Evolutionary conservation across 2,888 invertebrate genomes (phyloP), one percentile per base, ranked within the genome.

Genomic region (Drosophila paranaensis): DNA sequence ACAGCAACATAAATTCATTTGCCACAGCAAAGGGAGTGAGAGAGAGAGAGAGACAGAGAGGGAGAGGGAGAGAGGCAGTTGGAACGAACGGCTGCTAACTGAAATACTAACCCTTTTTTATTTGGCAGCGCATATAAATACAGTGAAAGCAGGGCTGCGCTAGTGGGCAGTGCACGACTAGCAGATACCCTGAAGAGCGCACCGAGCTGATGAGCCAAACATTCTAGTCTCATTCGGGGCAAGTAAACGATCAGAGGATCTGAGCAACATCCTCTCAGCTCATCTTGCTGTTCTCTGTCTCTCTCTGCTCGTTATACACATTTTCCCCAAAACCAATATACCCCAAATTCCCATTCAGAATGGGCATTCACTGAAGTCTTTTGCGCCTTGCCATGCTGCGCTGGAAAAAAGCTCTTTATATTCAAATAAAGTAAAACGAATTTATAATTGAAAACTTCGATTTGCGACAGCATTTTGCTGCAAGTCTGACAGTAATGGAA

Each of bases 1-100:
- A 69, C 76, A 82, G 79, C 82, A 71, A 85, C 80, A 67, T 80
- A 77, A 85, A 85, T 84, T 78, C 82, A 87, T 76, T 87, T 83
- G 70, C 60, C 78, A 55, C 35, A 55, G 33, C 35, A 16, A 16
- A 43, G 39, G 14, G 33, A 46, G 9, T 27, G 16, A 50, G 1
- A 40, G 35, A 46, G 20, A 25, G 50, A 33, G 30, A 30, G 30
- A 30, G 30, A 2, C n/a, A n/a, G n/a, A 30, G 30, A 20, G 53
- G 10, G 16, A 13, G 39, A 20, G 20, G 11, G 33, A 20, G 16
- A 16, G 16, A 25, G 48, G 14, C 20, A 14, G 37, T 10, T 50
- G n/a, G 16, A 14, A 43, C 13, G 57, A 55, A 42, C 11, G 35
- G 25, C 45, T 43, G 42, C 37, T 45, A 60, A 66, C 60, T 68